Evolutionary conservation across 2,113 vertebrate genomes (phyloP).

Genomic region (Alexandromys fortis): DNA sequence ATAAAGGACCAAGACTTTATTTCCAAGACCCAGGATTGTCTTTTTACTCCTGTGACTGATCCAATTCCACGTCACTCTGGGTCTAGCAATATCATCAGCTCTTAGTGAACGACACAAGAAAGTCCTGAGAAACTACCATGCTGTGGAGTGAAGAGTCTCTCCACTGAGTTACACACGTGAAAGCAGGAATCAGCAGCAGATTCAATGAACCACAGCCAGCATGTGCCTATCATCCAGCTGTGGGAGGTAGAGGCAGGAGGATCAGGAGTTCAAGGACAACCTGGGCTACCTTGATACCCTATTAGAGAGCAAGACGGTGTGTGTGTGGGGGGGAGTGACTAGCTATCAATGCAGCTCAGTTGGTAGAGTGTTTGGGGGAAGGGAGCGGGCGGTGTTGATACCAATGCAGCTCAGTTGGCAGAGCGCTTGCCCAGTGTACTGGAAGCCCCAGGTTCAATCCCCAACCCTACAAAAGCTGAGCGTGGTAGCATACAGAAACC

Average conservation of each 20-base stretch:
- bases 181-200: neutral
- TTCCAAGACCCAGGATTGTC: neutral
- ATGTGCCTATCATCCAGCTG: neutral
- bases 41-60: neutral
- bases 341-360: neutral
- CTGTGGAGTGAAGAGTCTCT: neutral
- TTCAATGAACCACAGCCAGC: neutral
- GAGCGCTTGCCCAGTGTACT: neutral
- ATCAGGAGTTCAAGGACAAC: neutral
- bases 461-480: neutral
- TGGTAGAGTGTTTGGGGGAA: neutral
- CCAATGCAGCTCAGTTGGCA: neutral
- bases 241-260: neutral
- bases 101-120: neutral
- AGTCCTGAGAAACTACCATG: neutral
- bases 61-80: neutral
- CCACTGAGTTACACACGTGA: neutral
- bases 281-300: neutral
- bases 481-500: neutral
- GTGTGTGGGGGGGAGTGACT: too few relatives aligned
- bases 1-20: neutral
- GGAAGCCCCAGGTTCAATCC: neutral
- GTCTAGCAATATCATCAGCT: neutral
- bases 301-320: neutral
- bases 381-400: neutral